A percentile compares a stretch with the other conserved stretches of the same genome.
Conservation (phyloP, 2,113 vertebrate species). For the Podarcis muralis region DNA sequence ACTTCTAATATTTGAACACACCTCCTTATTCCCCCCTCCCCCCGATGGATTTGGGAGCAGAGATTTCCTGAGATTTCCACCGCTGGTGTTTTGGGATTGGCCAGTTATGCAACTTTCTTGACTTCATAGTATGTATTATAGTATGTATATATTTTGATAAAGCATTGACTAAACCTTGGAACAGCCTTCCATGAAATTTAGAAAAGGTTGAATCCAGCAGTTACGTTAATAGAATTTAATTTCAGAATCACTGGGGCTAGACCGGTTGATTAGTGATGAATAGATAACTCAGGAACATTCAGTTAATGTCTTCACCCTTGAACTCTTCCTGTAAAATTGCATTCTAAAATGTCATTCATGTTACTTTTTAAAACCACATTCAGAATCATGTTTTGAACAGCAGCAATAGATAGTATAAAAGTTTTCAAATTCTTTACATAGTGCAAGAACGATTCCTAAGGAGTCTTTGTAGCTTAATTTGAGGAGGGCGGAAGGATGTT, state of each 20-base stretch:
- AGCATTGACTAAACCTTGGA: not conserved
- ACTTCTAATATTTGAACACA: not conserved
- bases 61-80: not conserved
- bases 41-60: not conserved
- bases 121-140: not conserved
- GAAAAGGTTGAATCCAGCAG: not conserved
- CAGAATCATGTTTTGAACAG: not conserved
- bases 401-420: not conserved
- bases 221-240: not conserved
- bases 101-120: not conserved
- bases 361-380: not conserved
- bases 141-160: not conserved
- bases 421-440: not conserved
- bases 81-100: not conserved
- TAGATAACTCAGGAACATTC: not conserved
- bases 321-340: not conserved
- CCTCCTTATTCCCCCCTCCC: not conserved
- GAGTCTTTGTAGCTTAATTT: not conserved
- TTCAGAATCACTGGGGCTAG: not conserved
- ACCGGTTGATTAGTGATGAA: not conserved
- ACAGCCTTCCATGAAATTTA: not conserved
- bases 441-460: not conserved
- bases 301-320: not conserved
- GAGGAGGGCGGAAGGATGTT: not conserved
- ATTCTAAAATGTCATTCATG: not conserved